Percentiles rank a stretch among this genome's conserved stretches.
These are phyloP conservation scores for Carpatolechia fugitivella DNA, from an alignment of 2,888 invertebrate species.

Conservation along the genomic window DNA sequence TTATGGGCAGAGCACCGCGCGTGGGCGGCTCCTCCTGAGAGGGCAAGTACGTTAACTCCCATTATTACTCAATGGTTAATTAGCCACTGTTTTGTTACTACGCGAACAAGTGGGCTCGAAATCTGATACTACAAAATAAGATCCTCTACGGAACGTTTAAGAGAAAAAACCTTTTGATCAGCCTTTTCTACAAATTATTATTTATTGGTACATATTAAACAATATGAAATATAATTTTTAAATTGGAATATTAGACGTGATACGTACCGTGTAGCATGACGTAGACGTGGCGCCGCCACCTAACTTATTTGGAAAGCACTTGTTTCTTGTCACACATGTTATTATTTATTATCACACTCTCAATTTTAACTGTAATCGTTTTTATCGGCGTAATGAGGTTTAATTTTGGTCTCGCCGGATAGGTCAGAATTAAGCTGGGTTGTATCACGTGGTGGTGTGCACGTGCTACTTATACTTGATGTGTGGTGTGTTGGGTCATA, in stretches of 20 bases:
- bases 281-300: conserved; percentile 56
- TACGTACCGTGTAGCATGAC: conserved; percentile 67
- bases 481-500: conserved; percentile 24
- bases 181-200: too few species aligned
- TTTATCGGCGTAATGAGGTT: conserved; percentile 29
- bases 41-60: not conserved
- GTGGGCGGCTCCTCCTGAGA: not conserved
- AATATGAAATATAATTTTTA: too few species aligned
- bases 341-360: conserved; percentile 55
- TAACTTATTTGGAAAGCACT: conserved; percentile 64
- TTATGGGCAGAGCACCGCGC: not conserved
- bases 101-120: not conserved
- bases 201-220: too few species aligned
- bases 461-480: conserved; percentile 18
- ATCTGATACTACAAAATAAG: too few species aligned
- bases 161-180: too few species aligned
- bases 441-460: conserved; percentile 16
- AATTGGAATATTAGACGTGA: conserved; percentile 2
- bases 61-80: not conserved
- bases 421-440: not conserved
- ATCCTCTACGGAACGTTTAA: too few species aligned
- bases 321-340: conserved; percentile 60
- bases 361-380: conserved; percentile 34
- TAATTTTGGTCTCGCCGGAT: conserved; percentile 23
- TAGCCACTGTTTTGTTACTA: not conserved